A percentile compares a stretch with the other conserved stretches of the same genome.
phyloP scores from a whole-genome alignment of 2,113 vertebrate genomes.

The Puffinus mauretanicus region DNA sequence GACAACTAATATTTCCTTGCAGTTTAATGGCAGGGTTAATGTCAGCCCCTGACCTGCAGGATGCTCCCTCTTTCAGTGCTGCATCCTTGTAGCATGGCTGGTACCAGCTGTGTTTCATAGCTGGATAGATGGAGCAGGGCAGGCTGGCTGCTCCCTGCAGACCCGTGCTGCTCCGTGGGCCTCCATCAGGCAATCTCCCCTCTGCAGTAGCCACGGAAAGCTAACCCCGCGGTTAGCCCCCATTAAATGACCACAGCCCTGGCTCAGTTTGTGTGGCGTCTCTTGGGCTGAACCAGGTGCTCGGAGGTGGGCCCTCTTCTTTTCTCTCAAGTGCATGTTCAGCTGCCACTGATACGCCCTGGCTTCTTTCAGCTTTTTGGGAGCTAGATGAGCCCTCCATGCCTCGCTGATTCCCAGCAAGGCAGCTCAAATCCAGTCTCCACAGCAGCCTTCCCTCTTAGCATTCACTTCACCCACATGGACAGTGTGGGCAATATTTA shows the following conservation, averaged over 20 bases:
- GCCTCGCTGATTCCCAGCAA: conserved; percentile 41
- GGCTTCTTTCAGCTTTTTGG: not conserved
- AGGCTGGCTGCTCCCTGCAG: not conserved
- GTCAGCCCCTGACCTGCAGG: not conserved
- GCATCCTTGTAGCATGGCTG: not conserved
- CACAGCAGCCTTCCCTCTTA: not conserved
- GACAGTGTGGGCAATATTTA: not conserved
- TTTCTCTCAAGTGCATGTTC: not conserved
- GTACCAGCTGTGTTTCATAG: not conserved
- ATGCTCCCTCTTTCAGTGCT: not conserved
- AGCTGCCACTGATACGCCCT: not conserved
- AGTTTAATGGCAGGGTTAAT: not conserved
- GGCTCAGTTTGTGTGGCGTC: not conserved
- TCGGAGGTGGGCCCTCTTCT: not conserved
- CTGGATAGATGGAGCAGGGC: not conserved
- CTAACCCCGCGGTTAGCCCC: not conserved
- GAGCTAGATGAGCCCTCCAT: not conserved
- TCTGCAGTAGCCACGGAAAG: not conserved
- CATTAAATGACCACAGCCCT: not conserved
- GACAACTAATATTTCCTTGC: not conserved
- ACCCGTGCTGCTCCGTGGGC: not conserved
- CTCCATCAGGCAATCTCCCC: not conserved
- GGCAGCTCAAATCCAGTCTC: not conserved
- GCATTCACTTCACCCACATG: conserved; percentile 3
- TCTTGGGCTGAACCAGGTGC: not conserved